Conservation (phyloP, 2,113 vertebrate species). For the Nematolebias whitei region DNA sequence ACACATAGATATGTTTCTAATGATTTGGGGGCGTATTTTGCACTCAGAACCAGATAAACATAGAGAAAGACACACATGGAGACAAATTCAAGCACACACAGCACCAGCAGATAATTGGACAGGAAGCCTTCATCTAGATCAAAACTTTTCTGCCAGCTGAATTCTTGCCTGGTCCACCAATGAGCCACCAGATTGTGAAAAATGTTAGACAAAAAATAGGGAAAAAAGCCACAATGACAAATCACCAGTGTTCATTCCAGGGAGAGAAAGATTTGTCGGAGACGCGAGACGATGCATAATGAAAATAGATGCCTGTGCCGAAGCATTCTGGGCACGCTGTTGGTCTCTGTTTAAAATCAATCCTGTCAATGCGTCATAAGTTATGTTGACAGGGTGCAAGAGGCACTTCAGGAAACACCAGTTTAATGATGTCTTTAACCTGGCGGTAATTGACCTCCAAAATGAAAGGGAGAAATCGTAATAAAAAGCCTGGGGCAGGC, state of each 20-base stretch:
- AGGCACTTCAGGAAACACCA: conserved; percentile 76
- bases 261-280: conserved; percentile 70
- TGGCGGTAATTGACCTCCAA: conserved; percentile 77
- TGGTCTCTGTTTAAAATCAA: conserved; percentile 77
- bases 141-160: conserved; percentile 60
- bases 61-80: conserved; percentile 22
- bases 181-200: conserved; percentile 60
- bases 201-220: conserved; percentile 61
- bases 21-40: conserved; percentile 34
- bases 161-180: conserved; percentile 62
- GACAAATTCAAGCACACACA: conserved; percentile 12
- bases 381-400: conserved; percentile 79
- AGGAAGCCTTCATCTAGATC: conserved; percentile 64
- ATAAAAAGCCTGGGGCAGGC: conserved; percentile 69
- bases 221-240: conserved; percentile 67
- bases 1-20: conserved; percentile 24
- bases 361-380: conserved; percentile 76
- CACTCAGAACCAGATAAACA: conserved; percentile 22
- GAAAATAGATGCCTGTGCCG: conserved; percentile 67
- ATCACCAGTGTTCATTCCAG: conserved; percentile 60
- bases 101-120: conserved; percentile 59
- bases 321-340: conserved; percentile 63
- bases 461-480: conserved; percentile 72
- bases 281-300: conserved; percentile 67
- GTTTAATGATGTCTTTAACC: conserved; percentile 80